Conservation (phyloP, 2,113 vertebrate species). For the Camelus bactrianus region DNA sequence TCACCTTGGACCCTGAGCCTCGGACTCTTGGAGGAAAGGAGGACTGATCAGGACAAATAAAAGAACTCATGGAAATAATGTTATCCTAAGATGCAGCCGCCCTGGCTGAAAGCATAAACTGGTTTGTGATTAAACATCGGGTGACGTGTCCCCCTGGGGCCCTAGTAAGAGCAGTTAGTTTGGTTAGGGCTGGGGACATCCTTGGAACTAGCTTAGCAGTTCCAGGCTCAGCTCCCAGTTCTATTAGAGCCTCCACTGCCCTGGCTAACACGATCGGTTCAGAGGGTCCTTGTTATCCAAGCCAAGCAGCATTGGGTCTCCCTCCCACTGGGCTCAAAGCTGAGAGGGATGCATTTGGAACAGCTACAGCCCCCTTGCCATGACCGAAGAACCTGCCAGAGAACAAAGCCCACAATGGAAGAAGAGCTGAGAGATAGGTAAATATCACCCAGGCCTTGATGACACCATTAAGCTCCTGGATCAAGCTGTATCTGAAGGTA, state of each 20-base stretch:
- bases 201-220: neutral
- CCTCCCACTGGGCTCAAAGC: neutral
- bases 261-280: neutral
- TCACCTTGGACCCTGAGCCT: fast-evolving
- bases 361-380: neutral
- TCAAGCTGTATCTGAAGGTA: conserved; percentile 26
- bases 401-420: neutral
- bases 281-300: neutral
- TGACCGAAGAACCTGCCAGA: neutral
- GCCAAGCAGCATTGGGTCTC: neutral
- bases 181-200: neutral
- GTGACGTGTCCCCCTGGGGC: neutral
- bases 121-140: neutral
- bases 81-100: fast-evolving
- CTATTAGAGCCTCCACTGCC: neutral
- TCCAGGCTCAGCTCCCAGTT: neutral
- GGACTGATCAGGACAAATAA: neutral
- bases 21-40: neutral
- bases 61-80: neutral
- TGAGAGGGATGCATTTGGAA: neutral
- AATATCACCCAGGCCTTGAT: neutral
- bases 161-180: too few relatives aligned
- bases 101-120: neutral
- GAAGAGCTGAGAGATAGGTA: neutral
- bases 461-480: neutral